phyloP scores from a whole-genome alignment of 2,888 invertebrate genomes.

The Meganola albula region DNA sequence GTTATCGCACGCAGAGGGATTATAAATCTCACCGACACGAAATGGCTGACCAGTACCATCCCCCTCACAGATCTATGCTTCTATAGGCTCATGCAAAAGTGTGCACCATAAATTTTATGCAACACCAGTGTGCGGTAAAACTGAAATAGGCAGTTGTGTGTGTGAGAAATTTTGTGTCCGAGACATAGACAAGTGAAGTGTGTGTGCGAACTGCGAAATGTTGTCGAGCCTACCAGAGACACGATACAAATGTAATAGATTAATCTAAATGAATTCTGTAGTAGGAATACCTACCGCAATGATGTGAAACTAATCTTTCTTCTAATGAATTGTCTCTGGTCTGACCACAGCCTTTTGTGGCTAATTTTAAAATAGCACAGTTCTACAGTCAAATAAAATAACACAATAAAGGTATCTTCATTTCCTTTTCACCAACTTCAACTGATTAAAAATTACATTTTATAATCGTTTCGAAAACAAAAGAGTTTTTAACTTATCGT shows the following conservation, averaged over 20 bases:
- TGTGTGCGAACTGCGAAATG: constrained; percentile 49
- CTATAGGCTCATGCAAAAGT: constrained; percentile 69
- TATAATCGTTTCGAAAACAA: constrained; percentile 2
- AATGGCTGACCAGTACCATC: constrained; percentile 71
- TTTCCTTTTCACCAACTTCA: constrained; percentile 9
- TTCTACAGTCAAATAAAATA: too few relatives aligned
- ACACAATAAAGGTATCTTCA: background rate
- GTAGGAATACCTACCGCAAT: constrained; percentile 35
- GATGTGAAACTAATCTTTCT: constrained; percentile 41
- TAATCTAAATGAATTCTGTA: constrained; percentile 65
- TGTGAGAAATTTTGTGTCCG: constrained; percentile 70
- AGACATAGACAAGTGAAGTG: constrained; percentile 64
- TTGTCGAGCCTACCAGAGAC: constrained; percentile 47
- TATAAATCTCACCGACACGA: constrained; percentile 75
- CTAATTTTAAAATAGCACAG: too few relatives aligned
- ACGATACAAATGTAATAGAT: constrained; percentile 39
- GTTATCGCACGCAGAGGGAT: constrained; percentile 65
- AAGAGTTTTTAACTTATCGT: too few relatives aligned
- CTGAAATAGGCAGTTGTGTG: constrained; percentile 54
- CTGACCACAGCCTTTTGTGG: constrained; percentile 25
- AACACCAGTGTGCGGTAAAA: constrained; percentile 70
- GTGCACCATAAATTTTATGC: constrained; percentile 77
- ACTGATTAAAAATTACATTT: too few relatives aligned
- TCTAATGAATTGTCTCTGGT: constrained; percentile 45
- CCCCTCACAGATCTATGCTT: constrained; percentile 61